Base-by-base conservation (phyloP, 2,797 vertebrate genomes). In the Miichthys miiuy region DNA sequence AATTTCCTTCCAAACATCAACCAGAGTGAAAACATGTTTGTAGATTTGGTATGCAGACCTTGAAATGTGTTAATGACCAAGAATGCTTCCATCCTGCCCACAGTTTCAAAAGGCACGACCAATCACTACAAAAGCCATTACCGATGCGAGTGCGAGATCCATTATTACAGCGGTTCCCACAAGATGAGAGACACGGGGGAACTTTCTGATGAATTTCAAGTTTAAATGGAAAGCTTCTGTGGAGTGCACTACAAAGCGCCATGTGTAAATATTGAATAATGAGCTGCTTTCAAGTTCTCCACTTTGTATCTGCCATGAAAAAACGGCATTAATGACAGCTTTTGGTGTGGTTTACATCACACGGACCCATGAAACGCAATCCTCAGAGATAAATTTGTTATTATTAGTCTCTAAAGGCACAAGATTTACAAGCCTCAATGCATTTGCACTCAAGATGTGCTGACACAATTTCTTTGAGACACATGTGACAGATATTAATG, bases 321-420 rank as follows among this genome's bases (percentile, higher is more conserved):
- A 87, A 89, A 78, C 25, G 44, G 65, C 92, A 89, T 88, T 92
- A 93, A 93, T 92, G 93, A 84, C 89, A 80, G 84, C 92, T 87
- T 95, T 94, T 95, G 94, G 89, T 95, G 94, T 93, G 94, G 94
- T 94, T 92, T 80, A 92, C 92, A 91, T 93, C 93, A 90, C 81
- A 93, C 76, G 66, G 79, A 66, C 54, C 76, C 87, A 86, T 93
- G 90, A 90, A 91, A 90, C 54, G 70, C 89, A 68, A 86, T 85
- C 69, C 76, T 73, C 83, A 74, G 64, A 92, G 91, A 93, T 92
- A 87, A 69, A 93, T 93, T 92, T 92, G 90, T 93, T 92, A 89
- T 91, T 93, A 91, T 92, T 92, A 92, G 91, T 88, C 88, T 89
- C 84, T 60, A 69, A 87, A 91, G 87, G 89, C 79, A 60, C n/a